Evolutionary conservation across 2,888 invertebrate genomes (phyloP).

Genomic region (Leptopilina syphax): DNA sequence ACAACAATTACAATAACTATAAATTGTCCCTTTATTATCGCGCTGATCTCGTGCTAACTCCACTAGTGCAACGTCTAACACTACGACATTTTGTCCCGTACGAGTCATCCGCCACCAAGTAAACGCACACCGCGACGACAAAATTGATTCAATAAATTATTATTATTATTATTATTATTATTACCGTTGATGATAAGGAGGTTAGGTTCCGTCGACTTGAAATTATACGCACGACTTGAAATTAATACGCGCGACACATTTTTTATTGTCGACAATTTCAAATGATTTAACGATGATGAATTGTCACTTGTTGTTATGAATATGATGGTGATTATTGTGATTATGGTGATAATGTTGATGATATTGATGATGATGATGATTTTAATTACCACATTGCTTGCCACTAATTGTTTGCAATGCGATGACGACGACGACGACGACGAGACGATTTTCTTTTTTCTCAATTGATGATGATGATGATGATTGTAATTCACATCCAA

Average conservation of each 20-base stretch:
- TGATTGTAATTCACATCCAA: constrained; percentile 36
- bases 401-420: neutral
- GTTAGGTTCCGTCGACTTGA: constrained; percentile 48
- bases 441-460: constrained; percentile 35
- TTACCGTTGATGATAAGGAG: constrained; percentile 39
- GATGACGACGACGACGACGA: constrained; percentile 14
- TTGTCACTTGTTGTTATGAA: neutral
- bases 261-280: constrained; percentile 42
- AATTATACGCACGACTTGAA: constrained; percentile 34
- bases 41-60: constrained; percentile 45
- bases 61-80: constrained; percentile 68
- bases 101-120: constrained; percentile 74
- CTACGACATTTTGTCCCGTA: constrained; percentile 69
- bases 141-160: constrained; percentile 41
- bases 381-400: constrained; percentile 23
- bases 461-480: neutral
- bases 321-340: no score
- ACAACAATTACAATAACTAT: constrained; percentile 23
- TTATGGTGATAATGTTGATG: neutral
- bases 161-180: no score
- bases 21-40: constrained; percentile 35
- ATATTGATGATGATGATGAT: neutral
- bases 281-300: neutral
- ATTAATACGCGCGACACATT: constrained; percentile 44
- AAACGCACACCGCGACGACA: constrained; percentile 60